Conservation (phyloP, 2,113 vertebrate species). For the Rafetus swinhoei region DNA sequence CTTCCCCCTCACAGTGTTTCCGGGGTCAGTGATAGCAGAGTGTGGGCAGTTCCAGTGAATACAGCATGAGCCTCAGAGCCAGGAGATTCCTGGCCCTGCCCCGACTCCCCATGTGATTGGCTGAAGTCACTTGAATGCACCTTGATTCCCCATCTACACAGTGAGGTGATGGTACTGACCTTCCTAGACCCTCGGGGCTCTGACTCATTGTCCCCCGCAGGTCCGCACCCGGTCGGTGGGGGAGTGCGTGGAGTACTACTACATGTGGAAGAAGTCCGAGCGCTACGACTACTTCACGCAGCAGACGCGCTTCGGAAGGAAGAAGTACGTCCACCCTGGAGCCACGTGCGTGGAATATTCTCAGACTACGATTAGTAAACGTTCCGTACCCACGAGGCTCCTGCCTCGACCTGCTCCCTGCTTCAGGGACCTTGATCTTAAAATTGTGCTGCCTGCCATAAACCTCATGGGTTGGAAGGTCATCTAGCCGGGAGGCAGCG, state of each 20-base stretch:
- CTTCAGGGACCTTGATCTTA: background rate
- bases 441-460: background rate
- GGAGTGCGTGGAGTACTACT: conserved; percentile 97
- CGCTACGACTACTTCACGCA: conserved; percentile 93
- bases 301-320: conserved; percentile 91
- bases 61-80: background rate
- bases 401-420: conserved; percentile 7
- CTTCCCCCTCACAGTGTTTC: conserved; percentile 69
- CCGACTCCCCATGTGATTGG: conserved; percentile 14
- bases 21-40: conserved; percentile 72
- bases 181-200: accelerated
- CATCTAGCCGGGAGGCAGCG: background rate
- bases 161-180: background rate
- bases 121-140: background rate
- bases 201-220: conserved; percentile 64
- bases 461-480: background rate
- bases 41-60: conserved; percentile 48
- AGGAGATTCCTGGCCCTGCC: conserved; percentile 44
- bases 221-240: conserved; percentile 95
- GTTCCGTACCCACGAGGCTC: conserved; percentile 25
- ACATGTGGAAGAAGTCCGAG: conserved; percentile 97
- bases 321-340: conserved; percentile 88
- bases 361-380: conserved; percentile 63
- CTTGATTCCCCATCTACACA: background rate
- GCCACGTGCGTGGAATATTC: conserved; percentile 84